Base-by-base conservation (phyloP, 2,113 vertebrate genomes). In the Bubo bubo region DNA sequence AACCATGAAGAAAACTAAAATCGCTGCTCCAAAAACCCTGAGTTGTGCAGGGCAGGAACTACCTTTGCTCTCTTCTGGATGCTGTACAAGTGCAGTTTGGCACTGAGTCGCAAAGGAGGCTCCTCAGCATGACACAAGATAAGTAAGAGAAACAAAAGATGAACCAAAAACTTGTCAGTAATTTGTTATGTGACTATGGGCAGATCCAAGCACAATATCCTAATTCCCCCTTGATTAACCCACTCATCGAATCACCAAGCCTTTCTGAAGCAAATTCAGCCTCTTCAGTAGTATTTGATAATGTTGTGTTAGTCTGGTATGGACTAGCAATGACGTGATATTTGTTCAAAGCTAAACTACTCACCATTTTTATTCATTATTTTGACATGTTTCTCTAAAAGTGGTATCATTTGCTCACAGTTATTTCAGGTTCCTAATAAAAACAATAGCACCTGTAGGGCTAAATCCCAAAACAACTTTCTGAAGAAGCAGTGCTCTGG, bases 371-470 rank as follows among this genome's bases (percentile, higher is more conserved):
- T 49, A 77, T 70, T 89, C 7, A 0, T 53, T 84, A 75, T 76
- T 90, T 82, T 39, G 30, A 83, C 19, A n/a, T 0, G 0, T 86
- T 88, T 27, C 16, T 76, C 45, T 83, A 64, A 92, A 88, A 82
- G 12, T 5, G 4, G 0, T 53, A 56, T 35, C 0, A 28, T 88
- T 66, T 86, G 8, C 32, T 86, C 10, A n/a, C 45, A 55, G 24
- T 41, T 66, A 88, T 70, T 95, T 90, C 50, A 93, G 23, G 19
- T 37, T 88, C 63, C 28, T 58, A 80, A 58, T 30, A 66, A 95
- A 92, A 88, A 17, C 4, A 59, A 19, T 4, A 70, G 62, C 35
- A 52, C 18, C 27, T 6, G 9, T n/a, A 50, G 14, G 26, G 5
- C 18, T 79, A 90, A 79, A 77, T 24, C 52, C 23, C 37, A 19